A percentile compares a stretch with the other conserved stretches of the same genome.
Evolutionary conservation across 1,140 invertebrate species (phyloP).

Genomic region (Agrilus planipennis): DNA sequence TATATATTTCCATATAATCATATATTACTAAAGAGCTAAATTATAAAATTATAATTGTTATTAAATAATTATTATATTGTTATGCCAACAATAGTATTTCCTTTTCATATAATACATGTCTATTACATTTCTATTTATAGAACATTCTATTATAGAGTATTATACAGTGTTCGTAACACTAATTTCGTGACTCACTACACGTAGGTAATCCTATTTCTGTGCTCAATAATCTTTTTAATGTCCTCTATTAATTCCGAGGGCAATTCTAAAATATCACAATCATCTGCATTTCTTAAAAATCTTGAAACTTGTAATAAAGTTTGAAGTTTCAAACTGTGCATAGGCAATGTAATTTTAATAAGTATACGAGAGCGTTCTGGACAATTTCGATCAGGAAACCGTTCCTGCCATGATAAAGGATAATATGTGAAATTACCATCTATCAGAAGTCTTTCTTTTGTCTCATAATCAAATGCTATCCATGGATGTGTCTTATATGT

Average conservation of each 20-base stretch:
- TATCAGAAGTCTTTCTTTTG: slow-evolving; percentile 41
- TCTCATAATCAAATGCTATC: slow-evolving; percentile 52
- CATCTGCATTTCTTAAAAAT: slow-evolving; percentile 13
- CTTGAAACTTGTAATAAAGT: slow-evolving; percentile 22
- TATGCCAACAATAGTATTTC: no score
- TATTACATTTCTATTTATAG: no score
- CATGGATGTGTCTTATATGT: slow-evolving; percentile 63
- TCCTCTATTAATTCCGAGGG: slow-evolving; percentile 21
- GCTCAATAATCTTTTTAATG: no score
- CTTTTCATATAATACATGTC: no score
- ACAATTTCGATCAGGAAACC: slow-evolving; percentile 8
- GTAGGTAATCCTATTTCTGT: no score
- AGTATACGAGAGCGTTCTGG: slow-evolving; percentile 11
- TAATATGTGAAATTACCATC: slow-evolving; percentile 31
- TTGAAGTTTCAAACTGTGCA: slow-evolving; percentile 25
- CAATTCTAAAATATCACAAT: slow-evolving; percentile 22
- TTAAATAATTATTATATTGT: no score
- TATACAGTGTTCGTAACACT: no score
- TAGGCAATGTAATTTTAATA: slow-evolving; percentile 22
- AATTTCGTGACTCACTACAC: no score
- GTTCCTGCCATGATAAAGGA: slow-evolving; percentile 22
- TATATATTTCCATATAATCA: no score
- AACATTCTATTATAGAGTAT: no score
- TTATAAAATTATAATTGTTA: no score
- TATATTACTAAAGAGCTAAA: no score